Evolutionary conservation across 1,140 invertebrate species (phyloP).

Genomic region (Ruditapes philippinarum): DNA sequence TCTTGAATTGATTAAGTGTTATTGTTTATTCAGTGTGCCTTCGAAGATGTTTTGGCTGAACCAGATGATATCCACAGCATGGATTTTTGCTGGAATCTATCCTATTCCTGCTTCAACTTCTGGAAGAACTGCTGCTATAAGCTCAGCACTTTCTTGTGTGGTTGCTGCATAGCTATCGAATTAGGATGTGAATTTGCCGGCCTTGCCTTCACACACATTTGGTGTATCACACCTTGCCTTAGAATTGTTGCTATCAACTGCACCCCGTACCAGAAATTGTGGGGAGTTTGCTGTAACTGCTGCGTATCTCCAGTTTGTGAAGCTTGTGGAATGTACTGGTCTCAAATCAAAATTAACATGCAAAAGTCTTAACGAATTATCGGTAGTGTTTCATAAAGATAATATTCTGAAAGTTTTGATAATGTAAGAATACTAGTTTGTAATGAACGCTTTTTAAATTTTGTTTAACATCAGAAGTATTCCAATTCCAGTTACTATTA

Average conservation of each 20-base stretch:
- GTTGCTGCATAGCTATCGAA: slow-evolving; percentile 90
- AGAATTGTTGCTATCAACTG: slow-evolving; percentile 85
- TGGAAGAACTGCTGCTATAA: slow-evolving; percentile 91
- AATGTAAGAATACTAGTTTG: too few species aligned
- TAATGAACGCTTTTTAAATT: too few species aligned
- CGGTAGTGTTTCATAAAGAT: too few species aligned
- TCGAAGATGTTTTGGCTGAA: slow-evolving; percentile 93
- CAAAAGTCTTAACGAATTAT: not conserved
- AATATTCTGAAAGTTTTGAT: too few species aligned
- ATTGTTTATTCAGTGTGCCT: slow-evolving; percentile 86
- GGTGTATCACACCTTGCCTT: slow-evolving; percentile 84
- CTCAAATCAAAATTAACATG: not conserved
- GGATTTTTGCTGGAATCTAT: slow-evolving; percentile 92
- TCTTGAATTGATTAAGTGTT: too few species aligned
- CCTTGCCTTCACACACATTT: slow-evolving; percentile 89
- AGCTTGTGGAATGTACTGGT: slow-evolving; percentile 88
- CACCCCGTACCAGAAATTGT: slow-evolving; percentile 2
- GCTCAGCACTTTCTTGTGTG: slow-evolving; percentile 90
- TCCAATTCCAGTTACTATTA: too few species aligned
- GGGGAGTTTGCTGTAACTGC: slow-evolving; percentile 88
- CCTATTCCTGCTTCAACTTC: slow-evolving; percentile 90
- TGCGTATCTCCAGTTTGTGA: slow-evolving; percentile 89
- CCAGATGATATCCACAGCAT: slow-evolving; percentile 91
- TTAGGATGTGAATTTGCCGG: slow-evolving; percentile 92
- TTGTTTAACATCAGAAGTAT: too few species aligned